Conservation (phyloP, 2,888 invertebrate species). For the Colletes collaris region DNA sequence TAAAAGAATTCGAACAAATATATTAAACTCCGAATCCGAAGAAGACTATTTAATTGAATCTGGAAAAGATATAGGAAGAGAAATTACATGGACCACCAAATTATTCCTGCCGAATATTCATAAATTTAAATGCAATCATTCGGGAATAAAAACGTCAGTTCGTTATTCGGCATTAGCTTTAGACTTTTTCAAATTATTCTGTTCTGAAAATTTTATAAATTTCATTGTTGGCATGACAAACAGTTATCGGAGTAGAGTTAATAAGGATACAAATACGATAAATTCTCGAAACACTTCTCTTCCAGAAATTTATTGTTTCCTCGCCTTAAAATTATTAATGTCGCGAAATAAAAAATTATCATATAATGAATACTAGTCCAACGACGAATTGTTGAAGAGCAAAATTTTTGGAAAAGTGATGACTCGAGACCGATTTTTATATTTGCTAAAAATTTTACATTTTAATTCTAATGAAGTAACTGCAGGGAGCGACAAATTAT, state of each 20-base stretch:
- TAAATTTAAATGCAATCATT: not conserved
- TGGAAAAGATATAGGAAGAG: not conserved
- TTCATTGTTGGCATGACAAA: conserved; percentile 14
- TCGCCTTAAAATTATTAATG: conserved; percentile 19
- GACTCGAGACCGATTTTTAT: conserved; percentile 3
- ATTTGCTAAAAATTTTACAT: conserved; percentile 37
- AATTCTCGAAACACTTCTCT: conserved; percentile 4
- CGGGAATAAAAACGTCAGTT: conserved; percentile 9
- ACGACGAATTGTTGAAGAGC: no score
- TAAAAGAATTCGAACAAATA: not conserved
- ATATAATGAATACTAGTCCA: no score
- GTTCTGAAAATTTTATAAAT: not conserved
- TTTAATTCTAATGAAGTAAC: conserved; percentile 22
- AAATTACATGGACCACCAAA: conserved; percentile 4
- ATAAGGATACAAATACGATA: not conserved
- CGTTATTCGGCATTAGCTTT: conserved; percentile 1
- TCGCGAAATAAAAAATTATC: no score
- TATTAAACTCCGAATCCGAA: not conserved
- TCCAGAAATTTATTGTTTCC: conserved; percentile 17
- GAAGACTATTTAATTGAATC: not conserved
- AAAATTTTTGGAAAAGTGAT: no score
- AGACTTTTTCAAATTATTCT: not conserved
- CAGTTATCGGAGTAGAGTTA: not conserved
- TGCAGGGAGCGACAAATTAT: conserved; percentile 14
- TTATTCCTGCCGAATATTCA: conserved; percentile 2